phyloP scores from a whole-genome alignment of 2,888 invertebrate species.

The Drosophila kanekoi region DNA sequence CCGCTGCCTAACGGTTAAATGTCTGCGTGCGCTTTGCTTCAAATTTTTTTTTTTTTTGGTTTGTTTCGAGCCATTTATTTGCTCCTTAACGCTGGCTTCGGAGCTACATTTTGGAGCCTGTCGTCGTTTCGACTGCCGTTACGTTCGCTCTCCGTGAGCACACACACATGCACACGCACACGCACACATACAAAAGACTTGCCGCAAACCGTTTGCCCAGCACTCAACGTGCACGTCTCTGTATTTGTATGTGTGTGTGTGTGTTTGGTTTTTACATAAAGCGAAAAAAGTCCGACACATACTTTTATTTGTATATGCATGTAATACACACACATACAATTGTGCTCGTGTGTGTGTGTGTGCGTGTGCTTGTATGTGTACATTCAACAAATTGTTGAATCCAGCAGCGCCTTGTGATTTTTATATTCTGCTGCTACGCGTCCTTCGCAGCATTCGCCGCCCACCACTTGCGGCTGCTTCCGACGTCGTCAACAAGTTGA shows the following conservation, averaged over 20 bases:
- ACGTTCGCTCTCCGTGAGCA: conserved; percentile 39
- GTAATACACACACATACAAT: conserved; percentile 20
- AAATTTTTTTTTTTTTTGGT: conserved; percentile 48
- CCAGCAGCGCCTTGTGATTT: conserved; percentile 68
- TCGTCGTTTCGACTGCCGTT: conserved; percentile 67
- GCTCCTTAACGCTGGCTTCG: conserved; percentile 66
- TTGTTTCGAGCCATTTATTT: conserved; percentile 74
- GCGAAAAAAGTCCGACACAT: conserved; percentile 53
- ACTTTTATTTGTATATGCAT: conserved; percentile 48
- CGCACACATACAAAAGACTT: conserved; percentile 32
- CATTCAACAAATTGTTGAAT: conserved; percentile 82
- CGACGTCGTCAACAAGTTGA: conserved; percentile 77
- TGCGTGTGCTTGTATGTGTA: conserved; percentile 43
- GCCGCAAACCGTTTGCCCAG: conserved; percentile 74
- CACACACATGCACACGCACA: conserved; percentile 24
- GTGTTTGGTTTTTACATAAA: conserved; percentile 58
- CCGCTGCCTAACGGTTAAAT: conserved; percentile 38
- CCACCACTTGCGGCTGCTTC: conserved; percentile 69
- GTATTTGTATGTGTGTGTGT: conserved; percentile 31
- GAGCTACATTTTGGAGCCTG: conserved; percentile 49
- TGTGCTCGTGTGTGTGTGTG: background rate
- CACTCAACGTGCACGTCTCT: conserved; percentile 49
- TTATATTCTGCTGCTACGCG: conserved; percentile 35
- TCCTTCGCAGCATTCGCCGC: conserved; percentile 55
- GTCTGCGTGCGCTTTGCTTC: conserved; percentile 45